Conservation (phyloP, 2,113 vertebrate genomes). For the Aptenodytes forsteri region DNA sequence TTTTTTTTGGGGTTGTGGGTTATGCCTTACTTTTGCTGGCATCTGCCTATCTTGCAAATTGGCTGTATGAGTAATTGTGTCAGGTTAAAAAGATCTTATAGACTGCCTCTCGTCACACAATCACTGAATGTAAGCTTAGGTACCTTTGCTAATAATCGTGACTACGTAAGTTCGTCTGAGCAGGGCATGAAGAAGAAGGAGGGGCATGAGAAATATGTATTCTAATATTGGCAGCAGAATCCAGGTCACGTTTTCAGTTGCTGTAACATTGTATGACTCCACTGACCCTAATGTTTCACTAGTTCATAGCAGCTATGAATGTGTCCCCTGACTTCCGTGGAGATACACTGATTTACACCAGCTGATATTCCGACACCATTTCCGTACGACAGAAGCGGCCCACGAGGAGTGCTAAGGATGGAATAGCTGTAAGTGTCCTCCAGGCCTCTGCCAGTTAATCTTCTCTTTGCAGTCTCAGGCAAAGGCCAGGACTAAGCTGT, state of each 20-base stretch:
- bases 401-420: not conserved
- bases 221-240: not conserved
- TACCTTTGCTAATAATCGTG: not conserved
- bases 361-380: accelerated
- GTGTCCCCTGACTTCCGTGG: not conserved
- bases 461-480: not conserved
- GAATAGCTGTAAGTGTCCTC: not conserved
- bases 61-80: not conserved
- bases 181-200: not conserved
- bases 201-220: not conserved
- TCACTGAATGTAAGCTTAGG: not conserved
- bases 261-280: not conserved
- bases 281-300: not conserved
- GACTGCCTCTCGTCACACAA: not conserved
- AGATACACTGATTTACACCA: not conserved
- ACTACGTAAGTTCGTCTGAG: not conserved
- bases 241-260: not conserved
- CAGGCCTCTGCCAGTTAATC: not conserved
- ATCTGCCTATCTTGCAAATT: not conserved
- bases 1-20: no score
- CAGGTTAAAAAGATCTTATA: not conserved
- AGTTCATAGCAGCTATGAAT: not conserved
- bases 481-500: not conserved
- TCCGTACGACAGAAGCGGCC: not conserved
- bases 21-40: not conserved